phyloP scores from a whole-genome alignment of 2,888 invertebrate genomes.

The Nebria salina region DNA sequence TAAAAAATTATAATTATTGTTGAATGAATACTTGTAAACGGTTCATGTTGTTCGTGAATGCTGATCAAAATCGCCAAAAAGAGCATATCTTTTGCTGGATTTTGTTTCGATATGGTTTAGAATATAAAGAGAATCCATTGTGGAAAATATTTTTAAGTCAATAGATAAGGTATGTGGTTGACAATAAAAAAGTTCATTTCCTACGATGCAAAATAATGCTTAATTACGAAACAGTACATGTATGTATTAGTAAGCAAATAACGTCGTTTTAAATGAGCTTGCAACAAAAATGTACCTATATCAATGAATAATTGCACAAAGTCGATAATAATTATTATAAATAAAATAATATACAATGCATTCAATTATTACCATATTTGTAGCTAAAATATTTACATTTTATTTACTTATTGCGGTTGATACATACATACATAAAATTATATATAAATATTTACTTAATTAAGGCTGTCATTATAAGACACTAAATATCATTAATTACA shows the following conservation, averaged over 20 bases:
- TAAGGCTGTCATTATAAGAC: slow-evolving; percentile 46
- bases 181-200: slow-evolving; percentile 30
- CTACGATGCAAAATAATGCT: slow-evolving; percentile 1
- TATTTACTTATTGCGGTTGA: slow-evolving; percentile 18
- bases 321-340: slow-evolving; percentile 53
- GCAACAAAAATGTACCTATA: slow-evolving; percentile 41
- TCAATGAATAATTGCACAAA: slow-evolving; percentile 53
- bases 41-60: slow-evolving; percentile 38
- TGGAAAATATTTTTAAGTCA: slow-evolving; percentile 40
- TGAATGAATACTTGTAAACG: neutral
- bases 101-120: slow-evolving; percentile 25
- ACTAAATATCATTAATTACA: slow-evolving; percentile 41
- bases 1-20: slow-evolving; percentile 18
- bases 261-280: neutral
- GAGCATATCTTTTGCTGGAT: slow-evolving; percentile 12
- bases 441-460: slow-evolving; percentile 34
- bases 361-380: slow-evolving; percentile 46
- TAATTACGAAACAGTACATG: neutral
- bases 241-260: neutral
- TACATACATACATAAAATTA: slow-evolving; percentile 8
- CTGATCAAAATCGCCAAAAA: slow-evolving; percentile 46
- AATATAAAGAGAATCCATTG: slow-evolving; percentile 26
- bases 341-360: slow-evolving; percentile 24
- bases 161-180: slow-evolving; percentile 38
- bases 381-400: slow-evolving; percentile 38